Evolutionary conservation across 2,797 vertebrate species (phyloP).

Genomic region (Sebastolobus alascanus): DNA sequence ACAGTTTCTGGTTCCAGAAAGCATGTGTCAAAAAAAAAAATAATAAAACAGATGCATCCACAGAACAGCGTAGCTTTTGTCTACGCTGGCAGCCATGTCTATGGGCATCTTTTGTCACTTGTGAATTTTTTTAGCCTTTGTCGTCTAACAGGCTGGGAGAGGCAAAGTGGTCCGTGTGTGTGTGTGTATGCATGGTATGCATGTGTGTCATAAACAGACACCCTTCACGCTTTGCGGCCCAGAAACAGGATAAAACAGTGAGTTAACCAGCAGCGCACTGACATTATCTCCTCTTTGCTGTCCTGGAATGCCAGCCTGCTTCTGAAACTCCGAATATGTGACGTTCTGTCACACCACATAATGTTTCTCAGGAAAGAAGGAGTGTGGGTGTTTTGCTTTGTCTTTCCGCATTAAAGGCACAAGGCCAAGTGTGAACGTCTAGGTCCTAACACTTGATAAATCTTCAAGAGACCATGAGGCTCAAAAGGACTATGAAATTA

Average conservation of each 20-base stretch:
- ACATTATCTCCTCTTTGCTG: constrained; percentile 79
- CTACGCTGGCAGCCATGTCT: constrained; percentile 49
- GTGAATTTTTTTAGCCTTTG: constrained; percentile 47
- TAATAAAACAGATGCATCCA: constrained; percentile 47
- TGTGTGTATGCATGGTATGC: constrained; percentile 33
- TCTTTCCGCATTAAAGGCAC: constrained; percentile 52
- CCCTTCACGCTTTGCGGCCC: constrained; percentile 73
- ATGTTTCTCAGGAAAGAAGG: constrained; percentile 42
- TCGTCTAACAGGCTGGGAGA: constrained; percentile 60
- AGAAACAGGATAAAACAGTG: constrained; percentile 76
- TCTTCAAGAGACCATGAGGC: constrained; percentile 20
- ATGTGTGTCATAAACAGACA: constrained; percentile 72
- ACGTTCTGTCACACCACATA: constrained; percentile 77
- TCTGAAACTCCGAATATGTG: constrained; percentile 78
- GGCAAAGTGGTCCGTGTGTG: constrained; percentile 44
- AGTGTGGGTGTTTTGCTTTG: constrained; percentile 54
- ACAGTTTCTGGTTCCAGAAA: constrained; percentile 78
- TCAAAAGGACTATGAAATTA: constrained; percentile 11
- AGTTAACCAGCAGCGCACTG: constrained; percentile 71
- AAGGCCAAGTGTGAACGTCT: constrained; percentile 45
- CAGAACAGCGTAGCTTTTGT: constrained; percentile 50
- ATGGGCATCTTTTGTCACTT: constrained; percentile 58
- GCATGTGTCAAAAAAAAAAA: constrained; percentile 49
- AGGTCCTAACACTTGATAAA: constrained; percentile 39
- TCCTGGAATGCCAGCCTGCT: constrained; percentile 81